Conservation (phyloP, 2,888 invertebrate species). For the Eupithecia inturbata region DNA sequence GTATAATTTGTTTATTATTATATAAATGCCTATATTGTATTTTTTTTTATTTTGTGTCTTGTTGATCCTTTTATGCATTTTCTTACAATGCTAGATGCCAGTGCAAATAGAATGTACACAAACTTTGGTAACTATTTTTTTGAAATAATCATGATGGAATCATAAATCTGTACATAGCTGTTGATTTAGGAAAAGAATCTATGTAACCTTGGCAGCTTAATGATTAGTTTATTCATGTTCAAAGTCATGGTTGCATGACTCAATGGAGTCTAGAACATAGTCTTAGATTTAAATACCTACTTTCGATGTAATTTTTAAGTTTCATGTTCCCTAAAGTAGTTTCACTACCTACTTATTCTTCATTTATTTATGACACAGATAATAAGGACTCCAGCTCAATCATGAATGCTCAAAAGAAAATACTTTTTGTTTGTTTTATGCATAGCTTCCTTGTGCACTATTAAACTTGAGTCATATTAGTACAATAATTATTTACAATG, state of each 20-base stretch:
- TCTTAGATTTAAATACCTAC: neutral
- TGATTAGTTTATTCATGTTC: neutral
- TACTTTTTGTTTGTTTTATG: neutral
- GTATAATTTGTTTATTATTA: no score
- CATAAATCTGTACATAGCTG: constrained; percentile 2
- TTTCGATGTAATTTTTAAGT: neutral
- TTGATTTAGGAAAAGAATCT: neutral
- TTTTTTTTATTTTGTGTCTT: no score
- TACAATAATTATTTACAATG: constrained; percentile 1
- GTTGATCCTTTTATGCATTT: no score
- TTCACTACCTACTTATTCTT: neutral
- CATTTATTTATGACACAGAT: neutral
- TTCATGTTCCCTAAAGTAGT: no score
- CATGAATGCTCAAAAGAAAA: neutral
- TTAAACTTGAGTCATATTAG: neutral
- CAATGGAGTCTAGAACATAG: neutral
- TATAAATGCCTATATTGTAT: no score
- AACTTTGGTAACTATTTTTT: neutral
- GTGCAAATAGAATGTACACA: neutral
- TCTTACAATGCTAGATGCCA: no score
- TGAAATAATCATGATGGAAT: neutral
- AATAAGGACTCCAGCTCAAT: neutral
- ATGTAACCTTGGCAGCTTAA: neutral
- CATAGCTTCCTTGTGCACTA: neutral
- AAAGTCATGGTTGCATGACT: neutral